These are phyloP conservation scores for Hemicentrotus pulcherrimus DNA, from an alignment of 35 echinoderm and acorn worm genomes.

Conservation along the genomic window DNA sequence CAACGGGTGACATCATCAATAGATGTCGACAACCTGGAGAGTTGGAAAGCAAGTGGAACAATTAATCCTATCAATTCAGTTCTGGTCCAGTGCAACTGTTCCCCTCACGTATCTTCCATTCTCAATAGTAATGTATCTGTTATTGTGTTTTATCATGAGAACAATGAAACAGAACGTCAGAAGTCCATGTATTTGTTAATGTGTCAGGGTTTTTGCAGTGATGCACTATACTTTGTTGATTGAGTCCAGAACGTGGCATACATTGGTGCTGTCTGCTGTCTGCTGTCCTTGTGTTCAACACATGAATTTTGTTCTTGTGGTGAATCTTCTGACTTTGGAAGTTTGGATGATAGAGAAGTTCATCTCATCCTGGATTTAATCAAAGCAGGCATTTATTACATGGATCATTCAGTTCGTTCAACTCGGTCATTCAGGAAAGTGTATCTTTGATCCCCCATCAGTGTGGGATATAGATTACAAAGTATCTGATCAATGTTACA, in stretches of 20 bases:
- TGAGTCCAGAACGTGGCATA: neutral
- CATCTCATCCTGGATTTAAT: neutral
- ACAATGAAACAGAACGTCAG: neutral
- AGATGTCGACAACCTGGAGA: neutral
- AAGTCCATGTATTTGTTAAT: neutral
- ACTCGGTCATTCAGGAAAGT: neutral
- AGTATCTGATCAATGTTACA: neutral
- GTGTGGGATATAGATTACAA: neutral
- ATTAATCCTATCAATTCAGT: neutral
- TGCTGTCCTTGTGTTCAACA: neutral
- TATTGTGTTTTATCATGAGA: neutral
- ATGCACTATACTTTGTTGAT: neutral
- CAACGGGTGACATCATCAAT: constrained; percentile 5
- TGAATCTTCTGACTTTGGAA: neutral
- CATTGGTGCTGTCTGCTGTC: neutral
- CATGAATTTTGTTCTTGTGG: neutral
- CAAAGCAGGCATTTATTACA: neutral
- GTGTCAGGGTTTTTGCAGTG: neutral
- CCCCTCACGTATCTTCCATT: neutral
- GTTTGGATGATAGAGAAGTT: neutral
- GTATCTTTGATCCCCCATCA: neutral
- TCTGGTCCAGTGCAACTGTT: neutral
- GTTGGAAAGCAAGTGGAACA: neutral
- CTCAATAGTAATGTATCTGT: neutral
- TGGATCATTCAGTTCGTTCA: neutral